Evolutionary conservation across 2,797 vertebrate species (phyloP).

Genomic region (Sebastes iracundus): DNA sequence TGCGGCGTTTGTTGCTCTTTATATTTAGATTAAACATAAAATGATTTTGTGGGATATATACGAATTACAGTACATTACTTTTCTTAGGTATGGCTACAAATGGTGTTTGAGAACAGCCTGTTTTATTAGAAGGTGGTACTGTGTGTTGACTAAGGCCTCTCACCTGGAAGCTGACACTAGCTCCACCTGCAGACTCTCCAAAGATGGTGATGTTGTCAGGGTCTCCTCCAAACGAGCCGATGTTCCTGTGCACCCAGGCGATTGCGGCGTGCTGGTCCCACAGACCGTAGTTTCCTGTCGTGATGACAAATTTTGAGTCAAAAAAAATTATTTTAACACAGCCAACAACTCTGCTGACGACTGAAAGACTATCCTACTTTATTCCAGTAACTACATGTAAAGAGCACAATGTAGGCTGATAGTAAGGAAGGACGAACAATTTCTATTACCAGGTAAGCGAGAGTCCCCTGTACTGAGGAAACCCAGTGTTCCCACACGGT

Average conservation of each 20-base stretch:
- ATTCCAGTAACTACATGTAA: neutral
- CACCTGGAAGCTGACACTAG: slow-evolving; percentile 93
- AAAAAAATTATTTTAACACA: neutral
- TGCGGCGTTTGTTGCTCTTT: too few relatives aligned
- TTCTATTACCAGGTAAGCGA: slow-evolving; percentile 82
- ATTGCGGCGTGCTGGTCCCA: slow-evolving; percentile 97
- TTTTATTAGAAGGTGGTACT: neutral
- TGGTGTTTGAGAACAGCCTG: too few relatives aligned
- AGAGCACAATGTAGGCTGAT: neutral
- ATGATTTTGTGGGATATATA: too few relatives aligned
- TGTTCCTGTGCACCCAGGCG: slow-evolving; percentile 95
- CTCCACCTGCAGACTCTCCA: slow-evolving; percentile 92
- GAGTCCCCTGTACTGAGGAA: slow-evolving; percentile 92
- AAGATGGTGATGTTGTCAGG: slow-evolving; percentile 92
- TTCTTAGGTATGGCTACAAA: too few relatives aligned
- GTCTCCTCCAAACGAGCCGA: slow-evolving; percentile 91
- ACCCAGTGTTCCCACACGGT: slow-evolving; percentile 89
- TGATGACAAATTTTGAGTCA: neutral
- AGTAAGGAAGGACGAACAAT: neutral
- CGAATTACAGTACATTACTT: too few relatives aligned
- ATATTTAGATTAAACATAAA: too few relatives aligned
- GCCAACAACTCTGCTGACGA: neutral
- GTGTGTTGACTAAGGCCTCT: neutral
- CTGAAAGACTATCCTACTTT: neutral
- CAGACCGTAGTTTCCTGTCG: slow-evolving; percentile 87